Conservation (phyloP, 2,113 vertebrate genomes). For the Prunella fulvescens region DNA sequence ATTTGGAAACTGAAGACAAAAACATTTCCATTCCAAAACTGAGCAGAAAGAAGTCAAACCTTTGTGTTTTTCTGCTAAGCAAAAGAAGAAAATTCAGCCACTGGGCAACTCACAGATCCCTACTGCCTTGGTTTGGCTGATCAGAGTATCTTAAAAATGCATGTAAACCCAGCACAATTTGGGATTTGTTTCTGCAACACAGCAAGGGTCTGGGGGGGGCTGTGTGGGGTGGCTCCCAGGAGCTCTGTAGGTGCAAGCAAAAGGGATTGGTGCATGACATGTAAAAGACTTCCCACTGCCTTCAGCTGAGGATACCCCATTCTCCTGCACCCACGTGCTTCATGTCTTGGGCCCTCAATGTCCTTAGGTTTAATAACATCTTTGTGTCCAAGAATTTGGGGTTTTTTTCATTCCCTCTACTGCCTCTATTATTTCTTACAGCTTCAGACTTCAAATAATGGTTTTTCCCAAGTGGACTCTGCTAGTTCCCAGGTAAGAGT, state of each 20-base stretch:
- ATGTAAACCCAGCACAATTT: background rate
- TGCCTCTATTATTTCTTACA: background rate
- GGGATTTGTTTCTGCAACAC: background rate
- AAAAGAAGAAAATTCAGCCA: background rate
- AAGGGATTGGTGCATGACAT: background rate
- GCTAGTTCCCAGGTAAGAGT: background rate
- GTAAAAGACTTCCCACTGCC: background rate
- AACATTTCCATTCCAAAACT: background rate
- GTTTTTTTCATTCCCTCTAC: background rate
- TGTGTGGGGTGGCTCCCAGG: background rate
- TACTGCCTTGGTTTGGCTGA: background rate
- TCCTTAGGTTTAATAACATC: background rate
- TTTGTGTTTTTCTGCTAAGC: background rate
- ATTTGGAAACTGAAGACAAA: constrained; percentile 6
- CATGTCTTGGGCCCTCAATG: background rate
- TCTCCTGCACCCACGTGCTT: background rate
- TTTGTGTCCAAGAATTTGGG: background rate
- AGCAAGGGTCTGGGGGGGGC: background rate
- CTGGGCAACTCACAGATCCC: background rate
- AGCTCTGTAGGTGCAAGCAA: background rate
- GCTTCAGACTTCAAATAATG: background rate
- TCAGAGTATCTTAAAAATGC: background rate
- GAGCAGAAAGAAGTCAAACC: background rate
- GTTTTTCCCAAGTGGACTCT: background rate
- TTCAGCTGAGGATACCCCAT: background rate